Percentiles rank a stretch among this genome's conserved stretches.
Conservation (phyloP, 2,797 vertebrate genomes). For the Enteromius afrohamiltoni region DNA sequence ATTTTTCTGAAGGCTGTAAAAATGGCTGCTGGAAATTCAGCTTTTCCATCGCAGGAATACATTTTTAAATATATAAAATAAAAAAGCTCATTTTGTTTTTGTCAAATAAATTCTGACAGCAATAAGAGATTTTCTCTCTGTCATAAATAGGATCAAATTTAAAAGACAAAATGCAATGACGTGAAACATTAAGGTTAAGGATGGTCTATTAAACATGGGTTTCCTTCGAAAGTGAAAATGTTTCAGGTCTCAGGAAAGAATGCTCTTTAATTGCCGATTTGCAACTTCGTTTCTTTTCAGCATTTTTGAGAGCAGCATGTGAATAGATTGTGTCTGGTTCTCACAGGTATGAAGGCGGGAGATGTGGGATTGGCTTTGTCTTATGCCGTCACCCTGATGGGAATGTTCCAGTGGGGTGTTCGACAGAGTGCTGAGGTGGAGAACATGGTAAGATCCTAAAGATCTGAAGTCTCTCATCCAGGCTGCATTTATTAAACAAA, state of each 20-base stretch:
- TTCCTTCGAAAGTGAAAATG: not conserved
- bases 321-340: conserved; percentile 12
- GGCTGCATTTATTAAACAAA: not conserved
- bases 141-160: not conserved
- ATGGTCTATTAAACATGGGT: not conserved
- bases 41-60: not conserved
- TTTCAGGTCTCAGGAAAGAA: not conserved
- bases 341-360: conserved; percentile 83
- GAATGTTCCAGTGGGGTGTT: conserved; percentile 97
- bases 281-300: not conserved
- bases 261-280: not conserved
- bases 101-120: not conserved
- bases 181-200: not conserved
- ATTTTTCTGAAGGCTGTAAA: not conserved
- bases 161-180: not conserved
- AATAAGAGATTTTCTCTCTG: not conserved
- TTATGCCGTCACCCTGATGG: conserved; percentile 90
- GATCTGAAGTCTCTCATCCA: not conserved
- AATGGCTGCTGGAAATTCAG: not conserved
- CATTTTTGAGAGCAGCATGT: not conserved
- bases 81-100: not conserved
- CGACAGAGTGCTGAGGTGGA: conserved; percentile 95
- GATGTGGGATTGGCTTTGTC: conserved; percentile 89
- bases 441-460: conserved; percentile 85
- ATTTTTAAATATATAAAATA: not conserved